phyloP scores from a whole-genome alignment of 2,113 vertebrate species.

The Prionailurus bengalensis region DNA sequence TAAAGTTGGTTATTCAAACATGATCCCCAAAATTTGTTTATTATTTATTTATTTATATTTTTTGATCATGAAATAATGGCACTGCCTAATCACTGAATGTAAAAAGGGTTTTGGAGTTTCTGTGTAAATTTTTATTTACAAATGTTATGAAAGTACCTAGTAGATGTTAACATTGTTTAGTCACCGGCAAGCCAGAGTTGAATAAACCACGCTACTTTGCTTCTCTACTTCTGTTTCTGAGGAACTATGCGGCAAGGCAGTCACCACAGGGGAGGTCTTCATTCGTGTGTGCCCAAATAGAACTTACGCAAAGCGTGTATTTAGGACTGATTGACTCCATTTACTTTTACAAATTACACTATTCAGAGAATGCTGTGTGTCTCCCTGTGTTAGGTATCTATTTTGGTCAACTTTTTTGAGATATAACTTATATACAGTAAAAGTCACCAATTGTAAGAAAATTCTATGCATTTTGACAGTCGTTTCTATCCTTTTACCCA shows the following conservation, averaged over 20 bases:
- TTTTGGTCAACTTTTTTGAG: background rate
- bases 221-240: background rate
- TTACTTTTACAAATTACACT: background rate
- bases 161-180: background rate
- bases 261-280: background rate
- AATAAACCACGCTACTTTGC: background rate
- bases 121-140: conserved; percentile 33
- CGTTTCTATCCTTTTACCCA: background rate
- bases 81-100: conserved; percentile 3
- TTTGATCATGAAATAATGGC: background rate
- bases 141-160: background rate
- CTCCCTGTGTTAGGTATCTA: background rate
- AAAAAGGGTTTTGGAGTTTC: background rate
- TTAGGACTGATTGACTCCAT: background rate
- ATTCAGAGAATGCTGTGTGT: background rate
- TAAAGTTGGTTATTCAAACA: background rate
- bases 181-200: background rate
- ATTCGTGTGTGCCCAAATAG: background rate
- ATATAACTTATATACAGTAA: background rate
- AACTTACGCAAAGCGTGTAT: background rate
- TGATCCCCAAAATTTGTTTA: background rate
- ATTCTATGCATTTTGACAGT: background rate
- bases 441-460: conserved; percentile 29
- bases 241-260: background rate
- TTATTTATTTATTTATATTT: background rate